phyloP scores from a whole-genome alignment of 2,113 vertebrate genomes.

The Phrynosoma blainvillii region DNA sequence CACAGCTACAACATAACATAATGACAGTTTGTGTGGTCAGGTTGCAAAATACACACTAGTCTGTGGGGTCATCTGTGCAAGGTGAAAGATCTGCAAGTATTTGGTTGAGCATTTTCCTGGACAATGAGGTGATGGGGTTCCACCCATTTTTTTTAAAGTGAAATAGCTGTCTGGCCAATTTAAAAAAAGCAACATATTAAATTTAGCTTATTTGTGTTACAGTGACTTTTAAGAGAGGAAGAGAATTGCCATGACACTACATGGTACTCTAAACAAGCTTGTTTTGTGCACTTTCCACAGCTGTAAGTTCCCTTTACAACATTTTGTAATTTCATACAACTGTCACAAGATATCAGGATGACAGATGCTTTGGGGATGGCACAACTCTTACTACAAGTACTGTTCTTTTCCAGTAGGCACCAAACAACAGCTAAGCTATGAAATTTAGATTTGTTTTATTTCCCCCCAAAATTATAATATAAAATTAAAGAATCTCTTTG shows the following conservation, averaged over 20 bases:
- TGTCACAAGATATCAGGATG: not conserved
- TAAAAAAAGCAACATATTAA: not conserved
- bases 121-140: not conserved
- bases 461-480: too few relatives aligned
- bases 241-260: not conserved
- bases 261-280: not conserved
- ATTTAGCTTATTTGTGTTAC: not conserved
- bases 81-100: not conserved
- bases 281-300: not conserved
- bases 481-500: too few relatives aligned
- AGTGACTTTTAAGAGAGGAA: not conserved
- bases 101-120: not conserved
- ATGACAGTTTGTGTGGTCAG: not conserved
- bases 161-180: not conserved
- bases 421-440: not conserved
- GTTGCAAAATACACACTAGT: not conserved
- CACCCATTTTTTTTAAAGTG: not conserved
- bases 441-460: not conserved
- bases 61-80: not conserved
- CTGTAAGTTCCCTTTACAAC: not conserved
- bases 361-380: too few relatives aligned
- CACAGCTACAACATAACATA: not conserved
- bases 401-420: not conserved
- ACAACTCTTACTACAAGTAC: not conserved
- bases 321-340: not conserved